A percentile compares a stretch with the other conserved stretches of the same genome.
Evolutionary conservation across 2,888 invertebrate genomes (phyloP).

Genomic region (Harpalus rubripes): DNA sequence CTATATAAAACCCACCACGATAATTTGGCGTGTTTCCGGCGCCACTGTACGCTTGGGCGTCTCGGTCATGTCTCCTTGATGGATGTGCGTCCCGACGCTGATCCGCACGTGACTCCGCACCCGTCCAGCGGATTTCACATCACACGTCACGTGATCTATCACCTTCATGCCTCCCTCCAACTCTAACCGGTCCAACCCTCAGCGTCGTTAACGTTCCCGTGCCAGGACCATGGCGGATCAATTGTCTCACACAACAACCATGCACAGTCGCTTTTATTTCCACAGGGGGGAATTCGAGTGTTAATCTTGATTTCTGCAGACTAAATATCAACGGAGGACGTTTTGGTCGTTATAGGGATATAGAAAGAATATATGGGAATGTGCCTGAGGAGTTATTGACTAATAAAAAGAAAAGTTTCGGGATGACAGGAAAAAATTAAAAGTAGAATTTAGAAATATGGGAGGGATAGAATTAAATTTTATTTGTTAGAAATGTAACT

Average conservation of each 20-base stretch:
- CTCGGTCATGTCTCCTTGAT: conserved; percentile 70
- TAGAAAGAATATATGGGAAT: background rate
- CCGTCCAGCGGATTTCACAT: conserved; percentile 72
- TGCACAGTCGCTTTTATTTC: conserved; percentile 26
- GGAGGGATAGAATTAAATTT: no score
- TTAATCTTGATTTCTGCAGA: background rate
- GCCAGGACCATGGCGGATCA: conserved; percentile 6
- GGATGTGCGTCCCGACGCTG: conserved; percentile 75
- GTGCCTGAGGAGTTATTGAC: no score
- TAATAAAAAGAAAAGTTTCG: no score
- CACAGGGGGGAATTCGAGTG: background rate
- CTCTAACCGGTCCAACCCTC: background rate
- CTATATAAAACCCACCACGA: background rate
- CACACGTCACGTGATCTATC: conserved; percentile 55
- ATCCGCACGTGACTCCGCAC: conserved; percentile 76
- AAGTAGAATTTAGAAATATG: no score
- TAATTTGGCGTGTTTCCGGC: background rate
- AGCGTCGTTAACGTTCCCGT: conserved; percentile 1
- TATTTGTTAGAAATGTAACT: no score
- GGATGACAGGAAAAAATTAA: no score
- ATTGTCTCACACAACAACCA: conserved; percentile 28
- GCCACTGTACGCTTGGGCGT: conserved; percentile 1
- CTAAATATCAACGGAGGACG: conserved; percentile 31
- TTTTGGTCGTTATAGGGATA: conserved; percentile 35
- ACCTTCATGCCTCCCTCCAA: background rate